Conservation (phyloP, 2,888 invertebrate genomes). For the Callosobruchus maculatus region DNA sequence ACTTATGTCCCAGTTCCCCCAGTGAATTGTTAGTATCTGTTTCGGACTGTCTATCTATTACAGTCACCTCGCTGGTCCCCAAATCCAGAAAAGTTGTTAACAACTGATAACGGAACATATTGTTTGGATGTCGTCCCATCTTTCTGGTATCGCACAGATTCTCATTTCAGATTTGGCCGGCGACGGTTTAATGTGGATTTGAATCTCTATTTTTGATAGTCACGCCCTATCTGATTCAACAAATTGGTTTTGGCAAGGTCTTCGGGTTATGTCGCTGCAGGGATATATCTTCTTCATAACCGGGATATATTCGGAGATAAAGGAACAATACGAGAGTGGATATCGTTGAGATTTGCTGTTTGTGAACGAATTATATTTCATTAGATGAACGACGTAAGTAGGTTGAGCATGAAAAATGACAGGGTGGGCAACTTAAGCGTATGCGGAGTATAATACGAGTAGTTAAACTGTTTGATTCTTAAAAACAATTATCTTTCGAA, state of each 20-base stretch:
- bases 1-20: too few species aligned
- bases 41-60: neutral
- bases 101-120: conserved; percentile 48
- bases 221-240: conserved; percentile 47
- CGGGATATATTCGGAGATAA: neutral
- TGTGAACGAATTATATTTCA: neutral
- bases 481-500: too few species aligned
- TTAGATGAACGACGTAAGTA: neutral
- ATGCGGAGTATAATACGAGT: too few species aligned
- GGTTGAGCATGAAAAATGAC: too few species aligned
- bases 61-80: neutral
- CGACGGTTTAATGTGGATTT: conserved; percentile 46
- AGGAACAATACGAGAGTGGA: neutral
- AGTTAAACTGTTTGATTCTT: too few species aligned
- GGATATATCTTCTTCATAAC: neutral
- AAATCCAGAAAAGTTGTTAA: conserved; percentile 44
- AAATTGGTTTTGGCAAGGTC: conserved; percentile 24
- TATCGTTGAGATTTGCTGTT: neutral
- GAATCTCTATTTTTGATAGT: conserved; percentile 48
- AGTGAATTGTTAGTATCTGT: neutral
- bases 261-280: conserved; percentile 1
- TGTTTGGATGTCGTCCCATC: conserved; percentile 48
- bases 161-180: conserved; percentile 48
- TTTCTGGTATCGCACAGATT: conserved; percentile 26
- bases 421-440: too few species aligned